phyloP scores from a whole-genome alignment of 2,113 vertebrate species.

The Sardina pilchardus region DNA sequence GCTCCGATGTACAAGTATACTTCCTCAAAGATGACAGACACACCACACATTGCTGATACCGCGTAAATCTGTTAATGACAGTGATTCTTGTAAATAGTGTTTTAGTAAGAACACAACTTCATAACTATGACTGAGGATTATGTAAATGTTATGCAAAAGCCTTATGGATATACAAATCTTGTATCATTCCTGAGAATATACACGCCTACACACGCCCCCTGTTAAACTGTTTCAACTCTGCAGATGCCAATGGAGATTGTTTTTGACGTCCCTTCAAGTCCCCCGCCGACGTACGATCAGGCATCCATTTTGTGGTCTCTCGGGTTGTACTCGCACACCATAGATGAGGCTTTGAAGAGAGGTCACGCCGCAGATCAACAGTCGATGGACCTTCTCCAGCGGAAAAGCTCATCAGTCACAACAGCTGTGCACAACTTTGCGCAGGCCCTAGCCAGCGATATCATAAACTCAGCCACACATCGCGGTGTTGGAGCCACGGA shows the following conservation, averaged over 20 bases:
- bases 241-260: constrained; percentile 50
- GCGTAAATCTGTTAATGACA: background rate
- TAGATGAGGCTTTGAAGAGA: constrained; percentile 28
- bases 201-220: background rate
- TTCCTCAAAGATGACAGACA: background rate
- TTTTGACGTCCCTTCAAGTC: constrained; percentile 36
- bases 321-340: constrained; percentile 37
- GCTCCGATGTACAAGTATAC: background rate
- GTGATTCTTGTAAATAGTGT: background rate
- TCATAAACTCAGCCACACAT: constrained; percentile 50
- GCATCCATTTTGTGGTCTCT: constrained; percentile 44
- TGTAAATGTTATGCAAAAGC: too few relatives aligned
- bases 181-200: background rate
- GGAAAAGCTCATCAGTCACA: constrained; percentile 5
- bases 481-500: background rate
- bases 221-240: constrained; percentile 19
- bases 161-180: constrained; percentile 7
- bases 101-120: background rate
- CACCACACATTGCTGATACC: background rate
- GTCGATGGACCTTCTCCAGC: constrained; percentile 22
- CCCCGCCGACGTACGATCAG: constrained; percentile 37
- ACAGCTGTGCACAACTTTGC: constrained; percentile 56
- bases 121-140: too few relatives aligned
- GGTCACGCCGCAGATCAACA: background rate
- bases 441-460: constrained; percentile 53